Evolutionary conservation across 2,888 invertebrate genomes (phyloP), one percentile per base, ranked within the genome.

Genomic region (Cyaniris semiargus): DNA sequence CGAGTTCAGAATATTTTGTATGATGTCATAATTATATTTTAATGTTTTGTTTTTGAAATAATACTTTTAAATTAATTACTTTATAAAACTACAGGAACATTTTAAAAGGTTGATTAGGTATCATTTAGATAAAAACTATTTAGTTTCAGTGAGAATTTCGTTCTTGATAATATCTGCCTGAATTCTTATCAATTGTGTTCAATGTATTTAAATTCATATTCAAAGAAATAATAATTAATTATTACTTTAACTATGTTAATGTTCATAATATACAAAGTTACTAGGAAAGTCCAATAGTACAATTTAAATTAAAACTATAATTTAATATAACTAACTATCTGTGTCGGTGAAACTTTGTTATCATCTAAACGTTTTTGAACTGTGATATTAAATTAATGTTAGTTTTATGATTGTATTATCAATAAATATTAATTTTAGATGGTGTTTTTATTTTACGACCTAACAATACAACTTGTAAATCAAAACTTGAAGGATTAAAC

Each of bases 341-440:
- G 66, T 66, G 27, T 31, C 60, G 10, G 60, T 60, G 10, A 81
- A 79, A 80, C 70, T 77, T 79, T 79, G 80, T 81, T 80, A 66
- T 77, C 78, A 78, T 75, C 80, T 82, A 87, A 87, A 89, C 85
- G 84, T 87, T 90, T 90, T 88, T 83, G 82, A 87, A 89, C 93
- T 93, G 93, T 93, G 93, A 93, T 93, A 93, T 88, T 92, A 86
- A 91, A 83, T 87, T 90, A 91, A 90, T 85, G 83, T 88, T 91
- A 90, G 87, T 83, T 83, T 86, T 89, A 80, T 79, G 83, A 87
- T 84, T 90, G 87, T 88, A 89, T 84, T 76, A 79, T 80, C 79
- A 81, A 80, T 81, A 81, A 79, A 80, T 81, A 80, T 80, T 78
- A 78, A 79, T 75, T 79, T 76, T 77, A 76, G 75, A 70, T 66